These are phyloP conservation scores for Resseliella maxima DNA, from an alignment of 2,888 invertebrate species.

Conservation along the genomic window DNA sequence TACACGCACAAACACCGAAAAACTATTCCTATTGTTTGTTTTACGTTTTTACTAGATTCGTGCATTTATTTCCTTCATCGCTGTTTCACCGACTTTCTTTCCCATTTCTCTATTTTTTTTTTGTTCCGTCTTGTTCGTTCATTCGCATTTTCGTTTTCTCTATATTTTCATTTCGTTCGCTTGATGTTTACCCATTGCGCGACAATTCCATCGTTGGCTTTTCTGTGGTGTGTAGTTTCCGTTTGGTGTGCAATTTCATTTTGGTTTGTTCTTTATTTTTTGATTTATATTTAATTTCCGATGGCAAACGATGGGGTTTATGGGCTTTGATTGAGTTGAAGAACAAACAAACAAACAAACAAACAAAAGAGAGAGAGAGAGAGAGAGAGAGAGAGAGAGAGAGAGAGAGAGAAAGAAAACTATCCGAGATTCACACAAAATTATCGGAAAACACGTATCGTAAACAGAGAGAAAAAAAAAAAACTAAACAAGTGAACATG, in stretches of 20 bases:
- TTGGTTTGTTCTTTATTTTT: background rate
- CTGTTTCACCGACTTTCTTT: no score
- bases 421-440: background rate
- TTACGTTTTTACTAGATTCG: background rate
- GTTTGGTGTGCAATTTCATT: slow-evolving; percentile 30
- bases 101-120: background rate
- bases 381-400: no score
- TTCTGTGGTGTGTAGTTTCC: background rate
- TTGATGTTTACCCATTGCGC: background rate
- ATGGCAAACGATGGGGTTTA: slow-evolving; percentile 11
- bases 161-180: background rate
- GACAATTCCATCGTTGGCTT: background rate
- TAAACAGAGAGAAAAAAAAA: background rate
- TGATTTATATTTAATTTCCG: slow-evolving; percentile 55
- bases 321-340: slow-evolving; percentile 5
- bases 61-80: background rate
- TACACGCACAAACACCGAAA: no score
- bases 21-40: slow-evolving; percentile 49
- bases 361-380: no score
- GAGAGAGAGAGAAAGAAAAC: no score
- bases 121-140: background rate
- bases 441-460: background rate
- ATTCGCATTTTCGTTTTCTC: background rate
- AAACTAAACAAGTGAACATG: background rate
- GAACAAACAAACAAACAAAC: background rate